Conservation (phyloP, 2,888 invertebrate genomes). For the Amphipoea oculea region DNA sequence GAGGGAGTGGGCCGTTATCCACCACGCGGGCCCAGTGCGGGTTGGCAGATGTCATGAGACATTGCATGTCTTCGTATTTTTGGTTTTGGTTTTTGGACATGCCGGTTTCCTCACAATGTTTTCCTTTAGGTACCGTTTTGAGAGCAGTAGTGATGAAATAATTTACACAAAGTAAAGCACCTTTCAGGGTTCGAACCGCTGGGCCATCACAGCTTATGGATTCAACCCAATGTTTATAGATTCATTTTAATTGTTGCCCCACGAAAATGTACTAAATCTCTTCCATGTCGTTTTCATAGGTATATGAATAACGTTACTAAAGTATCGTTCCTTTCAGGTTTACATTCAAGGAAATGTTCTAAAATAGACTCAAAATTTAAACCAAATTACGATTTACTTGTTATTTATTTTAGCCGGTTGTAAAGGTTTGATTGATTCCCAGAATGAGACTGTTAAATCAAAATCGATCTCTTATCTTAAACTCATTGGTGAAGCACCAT, state of each 20-base stretch:
- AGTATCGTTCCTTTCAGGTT: not conserved
- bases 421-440: not conserved
- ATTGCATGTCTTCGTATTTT: not conserved
- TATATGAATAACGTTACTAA: not conserved
- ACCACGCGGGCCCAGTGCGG: not conserved
- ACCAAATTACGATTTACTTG: not conserved
- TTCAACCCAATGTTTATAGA: not conserved
- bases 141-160: not conserved
- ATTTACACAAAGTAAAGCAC: not conserved
- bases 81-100: not conserved
- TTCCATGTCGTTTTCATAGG: not conserved
- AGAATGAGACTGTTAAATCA: not conserved
- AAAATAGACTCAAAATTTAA: not conserved
- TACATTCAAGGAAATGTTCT: not conserved
- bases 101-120: not conserved
- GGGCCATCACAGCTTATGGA: not conserved
- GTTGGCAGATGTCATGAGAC: not conserved
- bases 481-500: constrained; percentile 74
- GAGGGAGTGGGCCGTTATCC: not conserved
- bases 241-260: not conserved
- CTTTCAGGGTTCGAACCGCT: not conserved
- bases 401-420: not conserved
- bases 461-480: constrained; percentile 25
- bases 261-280: not conserved
- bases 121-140: not conserved